Evolutionary conservation across 2,797 vertebrate genomes (phyloP), one percentile per base, ranked within the genome.

Genomic region (Myioborus miniatus): DNA sequence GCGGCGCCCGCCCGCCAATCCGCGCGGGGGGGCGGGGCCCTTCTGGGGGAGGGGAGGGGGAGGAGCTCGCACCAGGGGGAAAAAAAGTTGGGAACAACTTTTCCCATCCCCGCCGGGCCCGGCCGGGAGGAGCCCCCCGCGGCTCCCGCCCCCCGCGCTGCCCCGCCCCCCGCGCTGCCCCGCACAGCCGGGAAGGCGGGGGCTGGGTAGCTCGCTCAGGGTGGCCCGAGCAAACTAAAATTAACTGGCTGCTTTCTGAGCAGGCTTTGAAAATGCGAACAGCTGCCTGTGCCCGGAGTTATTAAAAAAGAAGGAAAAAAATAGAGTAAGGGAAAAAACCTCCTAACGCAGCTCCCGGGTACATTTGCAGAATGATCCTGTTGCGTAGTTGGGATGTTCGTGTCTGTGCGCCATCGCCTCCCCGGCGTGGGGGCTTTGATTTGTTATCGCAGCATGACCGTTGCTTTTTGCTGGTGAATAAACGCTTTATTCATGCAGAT

Each of bases 1-100:
- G 93, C 96, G 71, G 71, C 92, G 1, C 88, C 77, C 16, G 20
- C 80, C 70, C 87, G 88, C 99, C 98, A 99, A 99, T 99, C 92
- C 78, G 13, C 98, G 98, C 98, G 34, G 98, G 14, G 58, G 72
- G 90, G 93, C 83, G 93, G 77, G 39, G 64, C 26, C 37, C 36
- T 0, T 19, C 19, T 3, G 20, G 15, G 23, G 26, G 6, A 22
- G 19, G 41, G 34, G 26, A 27, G 13, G 19, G 55, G 81, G 85
- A 16, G 93, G 83, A 53, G 87, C 24, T 27, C 21, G 29, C 21
- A 29, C 67, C 32, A 2, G 36, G 17, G 9, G 56, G 24, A 6
- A 27, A 21, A 24, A 43, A 89, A 89, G 89, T 90, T 81, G 89
- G 52, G 60, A 71, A 55, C 11, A 87, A 90, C 69, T 92, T 95